These are phyloP conservation scores for Anastatus disparis DNA, from an alignment of 1,140 invertebrate genomes.

Conservation along the genomic window DNA sequence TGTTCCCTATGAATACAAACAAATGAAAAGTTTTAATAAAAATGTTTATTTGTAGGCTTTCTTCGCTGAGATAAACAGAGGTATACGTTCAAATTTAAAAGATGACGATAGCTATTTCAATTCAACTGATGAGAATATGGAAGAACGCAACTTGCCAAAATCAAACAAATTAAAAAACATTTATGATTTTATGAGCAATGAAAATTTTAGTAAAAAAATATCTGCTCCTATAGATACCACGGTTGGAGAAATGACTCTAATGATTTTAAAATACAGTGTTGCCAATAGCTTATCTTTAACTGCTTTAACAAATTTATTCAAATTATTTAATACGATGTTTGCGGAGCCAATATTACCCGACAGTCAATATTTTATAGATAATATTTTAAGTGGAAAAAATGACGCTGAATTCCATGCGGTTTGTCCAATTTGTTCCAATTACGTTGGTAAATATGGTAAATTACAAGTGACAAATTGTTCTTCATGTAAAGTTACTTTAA, in stretches of 20 bases:
- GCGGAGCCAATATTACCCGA: slow-evolving; percentile 3
- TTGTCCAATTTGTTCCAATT: slow-evolving; percentile 9
- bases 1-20: no score
- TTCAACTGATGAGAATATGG: no score
- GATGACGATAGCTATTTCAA: no score
- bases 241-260: slow-evolving; percentile 11
- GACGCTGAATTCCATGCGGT: slow-evolving; percentile 4
- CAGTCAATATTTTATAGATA: background rate
- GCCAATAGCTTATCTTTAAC: background rate
- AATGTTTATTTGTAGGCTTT: no score
- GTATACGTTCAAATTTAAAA: no score
- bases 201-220: no score
- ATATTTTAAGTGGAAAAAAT: background rate
- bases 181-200: no score
- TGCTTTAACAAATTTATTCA: background rate
- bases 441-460: background rate
- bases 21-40: no score
- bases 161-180: no score
- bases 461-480: background rate
- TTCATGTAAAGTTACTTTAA: background rate
- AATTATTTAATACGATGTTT: slow-evolving; percentile 20
- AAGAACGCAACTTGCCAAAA: no score
- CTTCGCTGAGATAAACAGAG: no score
- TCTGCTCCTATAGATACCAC: no score
- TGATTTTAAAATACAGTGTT: slow-evolving; percentile 6